phyloP scores from a whole-genome alignment of 2,888 invertebrate genomes.

The Rhaphigaster nebulosa region DNA sequence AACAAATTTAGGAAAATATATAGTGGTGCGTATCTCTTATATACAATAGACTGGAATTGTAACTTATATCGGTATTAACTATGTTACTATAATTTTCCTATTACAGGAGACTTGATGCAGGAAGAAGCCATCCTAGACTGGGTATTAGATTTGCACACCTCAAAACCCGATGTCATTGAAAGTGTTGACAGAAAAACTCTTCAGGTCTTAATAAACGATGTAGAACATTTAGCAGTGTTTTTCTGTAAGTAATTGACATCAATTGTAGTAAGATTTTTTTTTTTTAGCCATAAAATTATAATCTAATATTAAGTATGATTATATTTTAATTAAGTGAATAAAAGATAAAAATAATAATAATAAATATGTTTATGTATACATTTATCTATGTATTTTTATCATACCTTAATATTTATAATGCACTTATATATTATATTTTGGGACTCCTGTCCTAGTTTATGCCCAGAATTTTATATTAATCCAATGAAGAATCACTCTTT shows the following conservation, averaged over 20 bases:
- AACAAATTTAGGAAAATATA: constrained; percentile 91
- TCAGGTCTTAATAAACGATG: constrained; percentile 89
- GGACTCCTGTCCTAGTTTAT: not conserved
- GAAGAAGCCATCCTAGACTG: constrained; percentile 91
- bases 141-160: constrained; percentile 87
- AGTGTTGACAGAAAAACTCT: constrained; percentile 91
- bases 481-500: not conserved
- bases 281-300: not conserved
- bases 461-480: not conserved
- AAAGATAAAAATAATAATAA: not conserved
- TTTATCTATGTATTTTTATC: too few relatives aligned
- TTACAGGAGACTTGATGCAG: constrained; percentile 82
- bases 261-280: not conserved
- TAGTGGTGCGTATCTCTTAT: constrained; percentile 71
- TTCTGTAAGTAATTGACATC: constrained; percentile 79
- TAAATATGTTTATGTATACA: too few relatives aligned
- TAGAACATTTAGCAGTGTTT: constrained; percentile 91
- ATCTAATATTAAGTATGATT: not conserved
- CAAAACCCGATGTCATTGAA: constrained; percentile 90
- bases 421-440: not conserved
- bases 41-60: not conserved
- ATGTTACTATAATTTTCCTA: not conserved
- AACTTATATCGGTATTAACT: not conserved
- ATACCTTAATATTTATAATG: not conserved
- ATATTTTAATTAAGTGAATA: not conserved